Evolutionary conservation across 1,140 invertebrate species (phyloP).

Genomic region (Zelostemma sp.): DNA sequence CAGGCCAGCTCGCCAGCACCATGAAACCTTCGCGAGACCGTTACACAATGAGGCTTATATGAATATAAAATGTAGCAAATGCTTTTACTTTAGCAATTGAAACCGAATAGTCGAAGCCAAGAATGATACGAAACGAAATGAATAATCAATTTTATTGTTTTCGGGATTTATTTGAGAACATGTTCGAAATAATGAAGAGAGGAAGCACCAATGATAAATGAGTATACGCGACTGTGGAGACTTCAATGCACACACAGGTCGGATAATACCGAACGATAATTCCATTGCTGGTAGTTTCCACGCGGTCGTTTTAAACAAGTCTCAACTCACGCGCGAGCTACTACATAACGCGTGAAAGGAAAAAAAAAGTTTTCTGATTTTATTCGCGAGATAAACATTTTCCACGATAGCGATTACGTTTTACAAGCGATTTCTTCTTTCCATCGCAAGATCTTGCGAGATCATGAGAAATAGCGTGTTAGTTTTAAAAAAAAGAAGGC

Average conservation of each 20-base stretch:
- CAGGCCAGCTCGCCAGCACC: constrained; percentile 29
- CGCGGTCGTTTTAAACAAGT: constrained; percentile 14
- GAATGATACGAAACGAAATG: constrained; percentile 7
- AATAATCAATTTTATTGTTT: constrained; percentile 3
- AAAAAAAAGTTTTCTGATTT: no score
- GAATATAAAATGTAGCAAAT: constrained; percentile 46
- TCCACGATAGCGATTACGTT: no score
- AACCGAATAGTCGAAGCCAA: constrained; percentile 13
- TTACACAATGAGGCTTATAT: constrained; percentile 40
- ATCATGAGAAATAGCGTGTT: not conserved
- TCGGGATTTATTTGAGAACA: not conserved
- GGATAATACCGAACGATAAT: constrained; percentile 22
- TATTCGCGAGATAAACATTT: no score
- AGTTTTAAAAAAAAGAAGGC: no score
- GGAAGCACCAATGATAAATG: constrained; percentile 15
- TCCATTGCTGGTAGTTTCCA: constrained; percentile 23
- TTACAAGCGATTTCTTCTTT: no score
- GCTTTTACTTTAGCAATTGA: constrained; percentile 24
- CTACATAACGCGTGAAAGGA: no score
- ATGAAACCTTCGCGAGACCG: constrained; percentile 41
- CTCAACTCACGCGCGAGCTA: constrained; percentile 11
- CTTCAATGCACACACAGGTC: constrained; percentile 27
- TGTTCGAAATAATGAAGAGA: no score
- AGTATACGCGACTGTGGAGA: constrained; percentile 28
- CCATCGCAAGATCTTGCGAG: no score